Evolutionary conservation across 1,140 invertebrate species (phyloP).

Genomic region (Philotrypesis tridentata): DNA sequence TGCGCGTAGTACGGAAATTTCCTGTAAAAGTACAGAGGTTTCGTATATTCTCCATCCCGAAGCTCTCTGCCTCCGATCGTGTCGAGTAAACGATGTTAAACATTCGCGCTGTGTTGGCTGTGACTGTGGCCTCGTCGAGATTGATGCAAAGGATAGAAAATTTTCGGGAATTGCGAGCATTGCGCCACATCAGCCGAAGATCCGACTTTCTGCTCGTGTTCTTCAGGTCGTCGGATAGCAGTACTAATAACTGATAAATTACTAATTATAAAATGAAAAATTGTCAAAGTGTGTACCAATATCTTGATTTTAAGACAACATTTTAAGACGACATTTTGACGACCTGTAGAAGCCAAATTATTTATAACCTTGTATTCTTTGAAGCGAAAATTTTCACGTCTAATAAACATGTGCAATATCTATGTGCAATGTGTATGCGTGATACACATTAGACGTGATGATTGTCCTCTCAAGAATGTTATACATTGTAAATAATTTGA

Average conservation of each 20-base stretch:
- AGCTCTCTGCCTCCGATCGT: neutral
- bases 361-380: no score
- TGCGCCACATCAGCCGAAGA: constrained; percentile 33
- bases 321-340: no score
- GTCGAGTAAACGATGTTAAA: neutral
- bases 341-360: no score
- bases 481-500: no score
- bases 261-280: no score
- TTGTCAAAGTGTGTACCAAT: no score
- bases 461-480: no score
- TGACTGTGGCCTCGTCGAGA: constrained; percentile 1
- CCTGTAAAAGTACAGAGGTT: neutral
- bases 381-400: no score
- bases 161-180: constrained; percentile 4
- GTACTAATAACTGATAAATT: constrained; percentile 1
- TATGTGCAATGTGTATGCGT: no score
- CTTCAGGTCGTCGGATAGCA: constrained; percentile 34
- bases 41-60: neutral
- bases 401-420: no score
- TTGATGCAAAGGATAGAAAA: constrained; percentile 2
- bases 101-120: constrained; percentile 5
- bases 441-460: no score
- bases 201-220: neutral
- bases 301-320: no score
- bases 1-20: constrained; percentile 70